Base-by-base conservation (phyloP, 2,888 invertebrate species). In the Cheilosia scutellata region DNA sequence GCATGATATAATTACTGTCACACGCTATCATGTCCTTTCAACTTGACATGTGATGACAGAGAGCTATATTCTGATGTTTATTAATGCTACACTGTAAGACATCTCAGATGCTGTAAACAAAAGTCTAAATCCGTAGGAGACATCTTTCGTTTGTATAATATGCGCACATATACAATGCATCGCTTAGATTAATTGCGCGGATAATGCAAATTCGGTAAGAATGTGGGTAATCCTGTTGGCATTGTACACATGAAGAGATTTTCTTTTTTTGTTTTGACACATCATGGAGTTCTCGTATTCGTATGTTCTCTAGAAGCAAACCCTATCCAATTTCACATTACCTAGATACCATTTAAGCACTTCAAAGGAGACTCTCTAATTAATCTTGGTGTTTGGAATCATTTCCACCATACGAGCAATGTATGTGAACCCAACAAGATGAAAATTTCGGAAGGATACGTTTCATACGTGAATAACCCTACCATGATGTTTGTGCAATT, bases 31-130 rank as follows among this genome's bases (percentile, higher is more conserved):
- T 60, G 40, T 42, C 42, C 42, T 60, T 37, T 42, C 60, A 20
- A 29, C 40, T 2, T n/a, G 42, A 60, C 42, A 42, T 60, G 60
- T 60, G 60, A 42, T 60, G 40, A 60, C 60, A 60, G 40, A 7
- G 42, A 58, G 37, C 58, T 58, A 58, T 13, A 27, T 58, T 58
- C 29, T 7, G 58, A 40, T 37, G 37, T 58, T 42, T 58, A 58
- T 58, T 58, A 58, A 20, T 25, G 51, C 11, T 9, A 51, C 51
- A 11, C 9, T 20, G 42, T 5, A 13, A 5, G 42, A 20, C 47
- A 47, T 47, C 47, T 20, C 47, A 47, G 6, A 60, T 60, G 40
- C 5, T n/a, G 27, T 42, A 60, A 60, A 60, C 42, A 60, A n/a
- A 51, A 51, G 5, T 20, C 47, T 20, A n/a, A 7, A 7, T 7